These are phyloP conservation scores for Pitta sordida DNA, from an alignment of 2,113 vertebrate species.

Conservation along the genomic window DNA sequence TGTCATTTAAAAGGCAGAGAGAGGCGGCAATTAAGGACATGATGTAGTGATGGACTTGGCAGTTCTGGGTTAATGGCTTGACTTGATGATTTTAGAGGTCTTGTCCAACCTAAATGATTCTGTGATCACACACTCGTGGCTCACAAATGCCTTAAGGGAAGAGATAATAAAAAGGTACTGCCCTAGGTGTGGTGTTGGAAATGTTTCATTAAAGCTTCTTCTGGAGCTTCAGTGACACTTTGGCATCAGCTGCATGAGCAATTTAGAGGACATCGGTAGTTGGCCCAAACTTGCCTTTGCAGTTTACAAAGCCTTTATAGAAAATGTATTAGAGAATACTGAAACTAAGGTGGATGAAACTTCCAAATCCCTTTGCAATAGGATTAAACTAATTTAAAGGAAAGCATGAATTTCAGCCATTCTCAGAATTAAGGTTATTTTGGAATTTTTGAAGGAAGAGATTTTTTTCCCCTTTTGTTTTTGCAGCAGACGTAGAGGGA, in stretches of 20 bases:
- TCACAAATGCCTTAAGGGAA: not conserved
- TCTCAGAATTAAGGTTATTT: not conserved
- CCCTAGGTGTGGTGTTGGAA: not conserved
- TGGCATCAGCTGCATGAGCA: not conserved
- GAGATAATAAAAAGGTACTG: fast-evolving
- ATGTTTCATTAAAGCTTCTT: not conserved
- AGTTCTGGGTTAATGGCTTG: not conserved
- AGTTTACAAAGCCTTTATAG: not conserved
- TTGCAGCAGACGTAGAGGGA: not conserved
- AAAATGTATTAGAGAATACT: not conserved
- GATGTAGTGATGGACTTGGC: not conserved
- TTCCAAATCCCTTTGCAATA: not conserved
- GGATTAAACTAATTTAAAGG: not conserved
- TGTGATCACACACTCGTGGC: not conserved
- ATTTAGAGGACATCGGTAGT: fast-evolving
- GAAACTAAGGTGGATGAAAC: not conserved
- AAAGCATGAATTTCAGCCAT: not conserved
- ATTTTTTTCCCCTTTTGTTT: not conserved
- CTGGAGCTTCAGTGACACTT: not conserved
- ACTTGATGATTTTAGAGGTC: not conserved
- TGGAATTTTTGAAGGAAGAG: not conserved
- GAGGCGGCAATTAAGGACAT: not conserved
- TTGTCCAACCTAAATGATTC: not conserved
- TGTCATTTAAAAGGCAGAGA: not conserved
- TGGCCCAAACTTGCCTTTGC: not conserved